Conservation (phyloP, 1,140 invertebrate genomes). For the Drusus annulatus region DNA sequence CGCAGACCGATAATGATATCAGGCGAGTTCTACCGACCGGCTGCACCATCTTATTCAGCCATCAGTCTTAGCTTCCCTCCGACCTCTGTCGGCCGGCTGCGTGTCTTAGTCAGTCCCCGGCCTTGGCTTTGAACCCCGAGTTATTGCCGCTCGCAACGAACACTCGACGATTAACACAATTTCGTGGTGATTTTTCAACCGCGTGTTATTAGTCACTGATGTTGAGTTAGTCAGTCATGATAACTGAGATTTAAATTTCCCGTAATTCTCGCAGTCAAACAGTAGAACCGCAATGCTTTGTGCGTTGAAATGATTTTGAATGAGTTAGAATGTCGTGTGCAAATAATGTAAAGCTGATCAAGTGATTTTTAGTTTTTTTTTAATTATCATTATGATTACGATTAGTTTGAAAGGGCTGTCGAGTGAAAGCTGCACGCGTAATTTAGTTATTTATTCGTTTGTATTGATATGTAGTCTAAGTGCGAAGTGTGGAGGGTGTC, state of each 20-base stretch:
- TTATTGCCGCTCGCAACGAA: neutral
- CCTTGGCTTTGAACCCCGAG: neutral
- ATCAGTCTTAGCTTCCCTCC: too few species aligned
- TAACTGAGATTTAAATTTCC: too few species aligned
- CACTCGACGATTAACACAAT: too few species aligned
- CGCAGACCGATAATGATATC: conserved; percentile 29
- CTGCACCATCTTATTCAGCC: conserved; percentile 17
- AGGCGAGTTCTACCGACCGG: neutral
- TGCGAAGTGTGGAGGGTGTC: neutral
- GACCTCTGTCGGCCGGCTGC: neutral
- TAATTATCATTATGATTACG: neutral
- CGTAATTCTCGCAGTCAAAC: too few species aligned
- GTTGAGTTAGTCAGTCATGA: neutral
- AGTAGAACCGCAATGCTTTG: too few species aligned
- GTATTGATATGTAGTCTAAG: neutral
- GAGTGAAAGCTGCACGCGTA: neutral
- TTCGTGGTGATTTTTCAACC: neutral
- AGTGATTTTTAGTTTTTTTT: conserved; percentile 16
- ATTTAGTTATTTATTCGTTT: conserved; percentile 8
- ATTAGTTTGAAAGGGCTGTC: neutral
- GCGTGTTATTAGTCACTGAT: neutral
- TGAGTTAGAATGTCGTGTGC: too few species aligned
- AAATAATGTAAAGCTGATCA: neutral
- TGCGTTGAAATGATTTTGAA: too few species aligned
- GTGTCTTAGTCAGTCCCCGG: neutral